A percentile compares a stretch with the other conserved stretches of the same genome.
phyloP scores from a whole-genome alignment of 2,797 vertebrate species.

The Poeciliopsis gracilis region DNA sequence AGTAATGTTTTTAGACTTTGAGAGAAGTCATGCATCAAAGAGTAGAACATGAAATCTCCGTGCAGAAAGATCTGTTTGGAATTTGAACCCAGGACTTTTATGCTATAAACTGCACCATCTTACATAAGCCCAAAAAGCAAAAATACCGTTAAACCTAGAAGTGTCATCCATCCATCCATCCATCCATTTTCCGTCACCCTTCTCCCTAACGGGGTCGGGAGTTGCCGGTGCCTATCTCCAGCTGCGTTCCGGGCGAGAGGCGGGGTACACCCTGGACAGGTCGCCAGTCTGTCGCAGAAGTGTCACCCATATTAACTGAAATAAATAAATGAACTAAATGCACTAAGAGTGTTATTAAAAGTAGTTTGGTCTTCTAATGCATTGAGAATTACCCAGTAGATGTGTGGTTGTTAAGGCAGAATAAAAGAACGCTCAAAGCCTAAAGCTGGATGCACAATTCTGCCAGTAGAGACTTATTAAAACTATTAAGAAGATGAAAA shows the following conservation, averaged over 20 bases:
- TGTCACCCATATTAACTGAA: neutral
- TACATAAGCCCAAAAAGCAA: neutral
- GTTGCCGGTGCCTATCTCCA: too few relatives aligned
- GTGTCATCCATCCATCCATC: neutral
- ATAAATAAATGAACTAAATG: neutral
- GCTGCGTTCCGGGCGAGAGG: too few relatives aligned
- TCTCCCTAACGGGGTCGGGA: too few relatives aligned
- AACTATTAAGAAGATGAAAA: slow-evolving; percentile 12
- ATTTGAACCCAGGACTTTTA: neutral
- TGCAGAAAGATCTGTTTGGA: neutral
- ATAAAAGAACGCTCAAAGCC: neutral
- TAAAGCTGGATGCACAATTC: neutral
- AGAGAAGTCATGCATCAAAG: neutral
- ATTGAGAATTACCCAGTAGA: neutral
- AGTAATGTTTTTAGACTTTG: neutral
- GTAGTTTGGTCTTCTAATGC: neutral
- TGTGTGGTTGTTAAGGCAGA: neutral
- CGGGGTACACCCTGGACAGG: too few relatives aligned
- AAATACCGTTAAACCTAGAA: neutral
- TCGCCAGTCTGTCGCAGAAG: too few relatives aligned
- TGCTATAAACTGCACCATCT: neutral
- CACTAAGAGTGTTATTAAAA: neutral
- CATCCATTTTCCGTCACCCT: too few relatives aligned
- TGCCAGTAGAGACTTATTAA: neutral
- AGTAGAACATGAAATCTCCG: neutral